Percentiles rank a stretch among this genome's conserved stretches.
These are phyloP conservation scores for Hylomyscus alleni DNA, from an alignment of 2,797 vertebrate genomes.

Conservation along the genomic window DNA sequence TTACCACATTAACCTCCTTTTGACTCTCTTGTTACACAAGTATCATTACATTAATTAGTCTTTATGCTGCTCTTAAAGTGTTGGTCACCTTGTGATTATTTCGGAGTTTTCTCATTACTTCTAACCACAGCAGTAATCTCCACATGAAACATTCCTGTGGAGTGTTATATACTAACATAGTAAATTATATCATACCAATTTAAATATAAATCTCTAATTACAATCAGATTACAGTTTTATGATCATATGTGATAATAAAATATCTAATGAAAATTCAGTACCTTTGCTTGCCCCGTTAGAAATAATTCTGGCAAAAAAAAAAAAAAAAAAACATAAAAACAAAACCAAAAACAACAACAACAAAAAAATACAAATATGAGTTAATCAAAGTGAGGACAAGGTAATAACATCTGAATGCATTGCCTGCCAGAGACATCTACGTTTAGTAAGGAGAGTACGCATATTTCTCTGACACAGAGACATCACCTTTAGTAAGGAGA, in stretches of 20 bases:
- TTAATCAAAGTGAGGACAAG: neutral
- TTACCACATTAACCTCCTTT: constrained; percentile 87
- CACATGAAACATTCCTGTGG: constrained; percentile 32
- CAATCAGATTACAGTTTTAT: neutral
- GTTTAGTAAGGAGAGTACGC: neutral
- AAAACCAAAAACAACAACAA: neutral
- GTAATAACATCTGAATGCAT: neutral
- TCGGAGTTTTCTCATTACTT: constrained; percentile 75
- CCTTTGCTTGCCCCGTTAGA: neutral
- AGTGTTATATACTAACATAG: neutral
- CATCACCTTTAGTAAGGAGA: too few species aligned
- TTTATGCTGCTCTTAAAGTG: constrained; percentile 80
- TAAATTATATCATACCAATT: constrained; percentile 25
- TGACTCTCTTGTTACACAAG: constrained; percentile 83
- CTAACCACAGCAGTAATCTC: constrained; percentile 60
- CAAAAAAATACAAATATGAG: neutral
- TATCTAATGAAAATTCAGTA: neutral
- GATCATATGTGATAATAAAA: neutral
- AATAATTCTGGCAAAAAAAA: neutral
- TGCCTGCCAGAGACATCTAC: neutral
- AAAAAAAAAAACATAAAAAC: too few species aligned
- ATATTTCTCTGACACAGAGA: too few species aligned
- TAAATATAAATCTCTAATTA: neutral
- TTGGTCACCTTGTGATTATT: constrained; percentile 71
- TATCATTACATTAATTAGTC: constrained; percentile 86